Percentiles rank a stretch among this genome's conserved stretches.
These are phyloP conservation scores for Tamias sibiricus DNA, from an alignment of 2,113 vertebrate species.

Conservation along the genomic window DNA sequence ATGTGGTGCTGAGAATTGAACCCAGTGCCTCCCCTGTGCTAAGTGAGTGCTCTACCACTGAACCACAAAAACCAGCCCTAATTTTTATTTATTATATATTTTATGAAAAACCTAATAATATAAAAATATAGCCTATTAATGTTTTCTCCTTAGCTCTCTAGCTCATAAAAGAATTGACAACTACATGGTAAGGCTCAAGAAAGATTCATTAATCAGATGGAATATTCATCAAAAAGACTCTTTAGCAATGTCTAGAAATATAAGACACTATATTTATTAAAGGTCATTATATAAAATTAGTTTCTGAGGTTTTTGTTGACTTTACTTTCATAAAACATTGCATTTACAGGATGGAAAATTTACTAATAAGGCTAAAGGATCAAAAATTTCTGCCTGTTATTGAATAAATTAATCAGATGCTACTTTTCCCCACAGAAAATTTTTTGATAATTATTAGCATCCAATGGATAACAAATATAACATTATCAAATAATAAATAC, in stretches of 20 bases:
- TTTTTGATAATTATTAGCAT: conserved; percentile 38
- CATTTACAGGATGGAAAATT: background rate
- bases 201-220: background rate
- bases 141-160: background rate
- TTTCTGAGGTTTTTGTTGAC: background rate
- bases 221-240: background rate
- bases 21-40: too few species aligned
- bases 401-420: conserved; percentile 8
- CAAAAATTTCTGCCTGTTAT: background rate
- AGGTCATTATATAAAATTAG: background rate
- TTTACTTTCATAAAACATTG: background rate
- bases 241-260: background rate
- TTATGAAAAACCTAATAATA: background rate
- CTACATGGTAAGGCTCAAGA: background rate
- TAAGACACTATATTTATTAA: background rate
- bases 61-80: too few species aligned
- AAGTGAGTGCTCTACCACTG: too few species aligned
- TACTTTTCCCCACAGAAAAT: background rate
- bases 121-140: background rate
- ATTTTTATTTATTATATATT: background rate
- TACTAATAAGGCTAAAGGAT: background rate
- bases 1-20: too few species aligned
- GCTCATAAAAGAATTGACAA: background rate
- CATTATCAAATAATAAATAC: background rate
- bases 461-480: background rate